Conservation (phyloP, 2,797 vertebrate species). For the Microctenopoma steveboyesi region DNA sequence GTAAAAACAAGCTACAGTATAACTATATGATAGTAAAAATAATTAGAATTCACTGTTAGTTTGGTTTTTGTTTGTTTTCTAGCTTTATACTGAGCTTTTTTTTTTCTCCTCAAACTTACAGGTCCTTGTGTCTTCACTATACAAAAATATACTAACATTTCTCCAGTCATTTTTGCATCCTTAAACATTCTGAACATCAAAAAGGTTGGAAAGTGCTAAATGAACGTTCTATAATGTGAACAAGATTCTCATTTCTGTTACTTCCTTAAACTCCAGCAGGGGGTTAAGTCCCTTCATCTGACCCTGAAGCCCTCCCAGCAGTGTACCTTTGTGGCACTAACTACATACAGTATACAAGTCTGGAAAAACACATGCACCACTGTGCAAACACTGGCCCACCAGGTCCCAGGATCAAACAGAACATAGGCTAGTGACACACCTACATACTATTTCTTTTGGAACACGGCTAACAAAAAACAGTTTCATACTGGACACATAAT, state of each 20-base stretch:
- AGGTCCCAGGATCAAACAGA: constrained; percentile 73
- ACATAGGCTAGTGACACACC: constrained; percentile 63
- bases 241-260: constrained; percentile 38
- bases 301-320: constrained; percentile 61
- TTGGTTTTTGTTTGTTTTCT: constrained; percentile 76
- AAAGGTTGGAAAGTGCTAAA: constrained; percentile 86
- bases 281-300: constrained; percentile 61
- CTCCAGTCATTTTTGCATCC: constrained; percentile 84
- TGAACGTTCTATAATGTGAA: constrained; percentile 72
- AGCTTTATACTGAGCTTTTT: constrained; percentile 67
- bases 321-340: constrained; percentile 64
- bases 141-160: constrained; percentile 89
- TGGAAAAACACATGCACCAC: constrained; percentile 49
- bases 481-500: constrained; percentile 73
- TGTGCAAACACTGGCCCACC: constrained; percentile 80
- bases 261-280: constrained; percentile 57
- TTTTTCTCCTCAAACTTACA: constrained; percentile 65
- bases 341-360: constrained; percentile 63
- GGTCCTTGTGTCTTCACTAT: constrained; percentile 81
- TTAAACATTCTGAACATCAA: constrained; percentile 85
- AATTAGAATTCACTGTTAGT: constrained; percentile 79
- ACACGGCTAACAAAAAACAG: constrained; percentile 73
- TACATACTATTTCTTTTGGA: constrained; percentile 71
- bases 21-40: constrained; percentile 86
- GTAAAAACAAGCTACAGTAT: constrained; percentile 84